Conservation (phyloP, 2,113 vertebrate species). For the Pampusana beccarii region DNA sequence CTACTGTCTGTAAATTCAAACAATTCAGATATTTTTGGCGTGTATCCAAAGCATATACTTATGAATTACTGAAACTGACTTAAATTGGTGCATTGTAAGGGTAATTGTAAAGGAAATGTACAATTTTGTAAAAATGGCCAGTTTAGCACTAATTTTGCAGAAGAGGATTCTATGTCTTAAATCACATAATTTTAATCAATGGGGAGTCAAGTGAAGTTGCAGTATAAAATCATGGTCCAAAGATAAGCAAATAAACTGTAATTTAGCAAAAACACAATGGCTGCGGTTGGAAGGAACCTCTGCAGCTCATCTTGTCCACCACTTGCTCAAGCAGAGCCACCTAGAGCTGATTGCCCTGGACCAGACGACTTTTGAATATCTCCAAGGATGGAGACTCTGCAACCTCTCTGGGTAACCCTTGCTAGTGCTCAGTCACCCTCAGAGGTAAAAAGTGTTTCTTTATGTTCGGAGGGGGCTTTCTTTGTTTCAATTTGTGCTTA, state of each 20-base stretch:
- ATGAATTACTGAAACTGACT: background rate
- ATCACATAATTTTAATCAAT: background rate
- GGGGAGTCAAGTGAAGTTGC: background rate
- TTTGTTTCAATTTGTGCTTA: background rate
- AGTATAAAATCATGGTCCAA: background rate
- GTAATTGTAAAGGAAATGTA: background rate
- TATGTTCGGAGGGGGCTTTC: background rate
- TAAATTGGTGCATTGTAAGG: background rate
- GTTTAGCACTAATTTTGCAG: background rate
- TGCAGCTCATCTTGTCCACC: background rate
- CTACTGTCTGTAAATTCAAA: background rate
- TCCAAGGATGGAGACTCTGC: background rate
- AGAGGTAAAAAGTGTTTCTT: background rate
- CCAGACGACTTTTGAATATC: background rate
- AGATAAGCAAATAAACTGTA: background rate
- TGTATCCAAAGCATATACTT: background rate
- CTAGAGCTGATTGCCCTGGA: background rate
- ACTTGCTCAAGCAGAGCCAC: background rate
- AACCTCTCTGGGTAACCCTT: background rate
- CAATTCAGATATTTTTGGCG: background rate
- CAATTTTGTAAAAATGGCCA: background rate
- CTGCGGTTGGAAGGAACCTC: background rate
- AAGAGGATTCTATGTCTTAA: background rate
- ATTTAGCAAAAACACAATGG: background rate
- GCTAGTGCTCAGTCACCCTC: background rate